phyloP scores from a whole-genome alignment of 23 tunicate genomes.

The Trididemnum miniatum region DNA sequence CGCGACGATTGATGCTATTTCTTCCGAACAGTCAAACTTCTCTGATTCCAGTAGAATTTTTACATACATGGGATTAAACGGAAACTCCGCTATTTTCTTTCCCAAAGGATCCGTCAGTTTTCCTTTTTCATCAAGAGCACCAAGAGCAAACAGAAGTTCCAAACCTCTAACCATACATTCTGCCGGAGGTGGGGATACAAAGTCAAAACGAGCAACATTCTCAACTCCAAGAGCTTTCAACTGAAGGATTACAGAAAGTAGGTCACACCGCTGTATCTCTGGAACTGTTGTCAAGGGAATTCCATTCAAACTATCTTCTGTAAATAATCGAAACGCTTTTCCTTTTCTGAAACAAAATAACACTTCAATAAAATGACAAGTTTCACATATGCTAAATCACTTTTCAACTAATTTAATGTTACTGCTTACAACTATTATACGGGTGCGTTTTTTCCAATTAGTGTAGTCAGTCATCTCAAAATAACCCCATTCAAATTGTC shows the following conservation, averaged over 20 bases:
- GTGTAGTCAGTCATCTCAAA: no score
- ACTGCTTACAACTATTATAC: no score
- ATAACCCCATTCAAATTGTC: no score
- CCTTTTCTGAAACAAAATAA: constrained; percentile 52
- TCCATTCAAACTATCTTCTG: constrained; percentile 43
- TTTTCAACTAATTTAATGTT: no score
- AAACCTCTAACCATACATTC: constrained; percentile 71
- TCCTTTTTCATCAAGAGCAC: constrained; percentile 72
- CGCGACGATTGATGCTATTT: constrained; percentile 73
- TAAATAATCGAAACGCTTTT: constrained; percentile 69
- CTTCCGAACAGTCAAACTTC: constrained; percentile 74
- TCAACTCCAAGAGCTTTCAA: constrained; percentile 86
- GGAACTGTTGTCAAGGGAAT: constrained; percentile 69
- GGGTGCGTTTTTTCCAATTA: no score
- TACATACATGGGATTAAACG: constrained; percentile 81
- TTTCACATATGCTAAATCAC: no score
- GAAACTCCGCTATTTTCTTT: constrained; percentile 81
- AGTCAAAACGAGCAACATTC: constrained; percentile 75
- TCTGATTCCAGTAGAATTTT: constrained; percentile 70
- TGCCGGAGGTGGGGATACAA: constrained; percentile 93
- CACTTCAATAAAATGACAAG: no score
- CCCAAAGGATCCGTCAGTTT: constrained; percentile 53
- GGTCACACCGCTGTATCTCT: constrained; percentile 71
- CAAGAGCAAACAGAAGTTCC: constrained; percentile 75
- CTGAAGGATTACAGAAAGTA: constrained; percentile 62